Evolutionary conservation across 1,140 invertebrate species (phyloP), one percentile per base, ranked within the genome.

Genomic region (Lysiphlebus fabarum): DNA sequence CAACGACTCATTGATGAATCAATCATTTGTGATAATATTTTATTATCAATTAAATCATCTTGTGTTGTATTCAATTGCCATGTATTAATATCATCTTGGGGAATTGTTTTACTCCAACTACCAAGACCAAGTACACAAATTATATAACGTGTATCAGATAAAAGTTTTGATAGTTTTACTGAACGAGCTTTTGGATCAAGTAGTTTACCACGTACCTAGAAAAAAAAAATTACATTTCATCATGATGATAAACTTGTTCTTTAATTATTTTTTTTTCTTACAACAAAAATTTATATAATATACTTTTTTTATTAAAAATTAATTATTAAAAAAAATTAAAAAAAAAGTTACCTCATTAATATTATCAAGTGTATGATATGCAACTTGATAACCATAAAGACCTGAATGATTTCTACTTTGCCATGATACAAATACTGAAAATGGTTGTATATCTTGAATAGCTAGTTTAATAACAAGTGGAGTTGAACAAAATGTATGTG

Each of bases 111-210:
- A 17, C 69, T 70, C 83, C 88, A 89, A 71, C 86, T 87, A 51
- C 90, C 90, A n/a, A 92, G 80, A 3, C 91, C 92, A 51, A 92
- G 80, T 8, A 95, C 91, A 73, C 93, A 95, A 63, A 95, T 89
- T 58, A 87, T 84, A 77, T 95, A 95, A 59, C 85, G 83, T 1
- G 90, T 90, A 67, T 89, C 89, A 1, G 92, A 86, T 53, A 82
- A 83, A 45, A 95, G 78, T 66, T 86, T 85, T 12, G 83, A 84
- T 59, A 95, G 77, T 71, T 86, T 86, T 42, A 89, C 87, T 1
- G 87, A 88, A 64, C 91, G 83, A 9, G 86, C 82, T 42, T 85
- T 85, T 17, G 86, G 82, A 66, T 89, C 88, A 45, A 92, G 70
- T 47, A 87, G 75, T 73, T 88, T 90, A 1, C 86, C 87, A 49